Conservation (phyloP, 2,888 invertebrate species). For the Orthosia cruda region DNA sequence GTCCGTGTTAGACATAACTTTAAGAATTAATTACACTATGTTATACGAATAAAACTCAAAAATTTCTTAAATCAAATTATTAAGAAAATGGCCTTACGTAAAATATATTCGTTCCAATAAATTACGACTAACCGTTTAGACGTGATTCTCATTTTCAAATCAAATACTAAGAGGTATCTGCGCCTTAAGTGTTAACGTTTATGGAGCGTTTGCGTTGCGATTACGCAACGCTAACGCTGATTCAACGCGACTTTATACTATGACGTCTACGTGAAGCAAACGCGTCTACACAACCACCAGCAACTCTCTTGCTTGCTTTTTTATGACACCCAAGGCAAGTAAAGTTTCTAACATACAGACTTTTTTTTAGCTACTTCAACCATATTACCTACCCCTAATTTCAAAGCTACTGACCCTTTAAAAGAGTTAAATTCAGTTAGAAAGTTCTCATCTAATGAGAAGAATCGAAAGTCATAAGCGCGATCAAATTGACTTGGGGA, state of each 20-base stretch:
- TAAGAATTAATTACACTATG: too few relatives aligned
- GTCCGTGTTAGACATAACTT: too few relatives aligned
- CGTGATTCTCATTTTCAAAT: too few relatives aligned
- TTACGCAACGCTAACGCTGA: too few relatives aligned
- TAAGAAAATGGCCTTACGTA: too few relatives aligned
- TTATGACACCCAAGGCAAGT: too few relatives aligned
- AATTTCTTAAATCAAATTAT: too few relatives aligned
- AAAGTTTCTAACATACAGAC: background rate
- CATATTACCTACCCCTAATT: background rate
- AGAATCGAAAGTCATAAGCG: constrained; percentile 40
- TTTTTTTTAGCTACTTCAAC: background rate
- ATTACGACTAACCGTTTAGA: too few relatives aligned
- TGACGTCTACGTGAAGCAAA: background rate
- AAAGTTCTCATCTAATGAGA: constrained; percentile 17
- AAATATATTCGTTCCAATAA: too few relatives aligned
- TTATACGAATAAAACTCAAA: too few relatives aligned
- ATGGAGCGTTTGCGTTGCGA: too few relatives aligned
- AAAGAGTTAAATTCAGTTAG: constrained; percentile 31
- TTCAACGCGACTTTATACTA: background rate
- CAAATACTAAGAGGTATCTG: too few relatives aligned
- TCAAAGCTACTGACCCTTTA: background rate
- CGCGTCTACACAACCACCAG: background rate
- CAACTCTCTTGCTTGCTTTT: background rate
- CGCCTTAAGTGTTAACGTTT: background rate
- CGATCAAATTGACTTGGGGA: constrained; percentile 27